Conservation (phyloP, 2,797 vertebrate species). For the Glyptemys insculpta region DNA sequence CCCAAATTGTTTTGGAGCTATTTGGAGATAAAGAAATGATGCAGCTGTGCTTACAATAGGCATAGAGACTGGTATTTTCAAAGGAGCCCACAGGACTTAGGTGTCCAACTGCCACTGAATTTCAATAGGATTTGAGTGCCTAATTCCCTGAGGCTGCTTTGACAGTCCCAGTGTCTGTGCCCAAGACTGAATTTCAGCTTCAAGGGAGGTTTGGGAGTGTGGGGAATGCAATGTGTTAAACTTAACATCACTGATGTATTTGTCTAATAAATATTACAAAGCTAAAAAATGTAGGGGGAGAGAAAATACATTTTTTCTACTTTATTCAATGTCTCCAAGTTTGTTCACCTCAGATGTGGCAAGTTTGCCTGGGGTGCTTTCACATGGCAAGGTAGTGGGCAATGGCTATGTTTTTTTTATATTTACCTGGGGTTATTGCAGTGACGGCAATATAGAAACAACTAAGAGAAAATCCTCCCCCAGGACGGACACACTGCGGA, state of each 20-base stretch:
- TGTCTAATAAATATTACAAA: not conserved
- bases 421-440: not conserved
- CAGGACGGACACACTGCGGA: not conserved
- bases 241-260: not conserved
- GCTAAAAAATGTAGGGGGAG: not conserved
- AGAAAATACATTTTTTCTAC: not conserved
- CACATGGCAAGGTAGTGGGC: not conserved
- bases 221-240: not conserved
- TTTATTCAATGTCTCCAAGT: not conserved
- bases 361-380: not conserved
- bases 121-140: not conserved
- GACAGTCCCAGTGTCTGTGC: not conserved
- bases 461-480: not conserved
- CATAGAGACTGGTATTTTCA: not conserved
- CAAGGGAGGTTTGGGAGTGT: not conserved
- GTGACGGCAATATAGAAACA: not conserved
- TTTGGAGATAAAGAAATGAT: not conserved
- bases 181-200: not conserved
- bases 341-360: not conserved
- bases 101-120: not conserved
- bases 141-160: not conserved
- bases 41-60: not conserved
- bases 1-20: not conserved
- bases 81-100: not conserved
- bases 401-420: not conserved